phyloP scores from a whole-genome alignment of 2,113 vertebrate species.

The Entelurus aequoreus region DNA sequence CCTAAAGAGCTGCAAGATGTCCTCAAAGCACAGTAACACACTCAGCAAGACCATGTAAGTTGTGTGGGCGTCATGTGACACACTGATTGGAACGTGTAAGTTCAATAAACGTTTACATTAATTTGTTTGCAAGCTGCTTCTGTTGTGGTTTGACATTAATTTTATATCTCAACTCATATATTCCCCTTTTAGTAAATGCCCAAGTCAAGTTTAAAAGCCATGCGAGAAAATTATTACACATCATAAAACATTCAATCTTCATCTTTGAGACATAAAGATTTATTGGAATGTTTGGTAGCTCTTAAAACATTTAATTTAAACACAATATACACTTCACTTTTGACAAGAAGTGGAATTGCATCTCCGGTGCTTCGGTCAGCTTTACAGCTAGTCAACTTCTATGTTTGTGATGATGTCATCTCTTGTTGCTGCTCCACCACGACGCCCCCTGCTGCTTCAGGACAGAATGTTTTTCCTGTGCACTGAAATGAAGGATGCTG shows the following conservation, averaged over 20 bases:
- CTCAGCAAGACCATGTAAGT: background rate
- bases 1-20: conserved; percentile 82
- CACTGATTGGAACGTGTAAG: background rate
- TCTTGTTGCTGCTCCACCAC: conserved; percentile 77
- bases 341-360: too few relatives aligned
- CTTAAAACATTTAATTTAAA: too few relatives aligned
- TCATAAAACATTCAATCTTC: background rate
- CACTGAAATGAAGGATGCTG: conserved; percentile 91
- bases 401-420: conserved; percentile 42
- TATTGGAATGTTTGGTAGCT: background rate
- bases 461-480: conserved; percentile 79
- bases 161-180: too few relatives aligned
- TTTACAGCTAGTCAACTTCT: too few relatives aligned
- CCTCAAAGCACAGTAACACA: conserved; percentile 59
- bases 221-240: background rate
- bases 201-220: too few relatives aligned
- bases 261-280: background rate
- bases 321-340: too few relatives aligned
- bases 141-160: too few relatives aligned
- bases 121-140: too few relatives aligned
- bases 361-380: too few relatives aligned
- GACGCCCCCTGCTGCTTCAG: conserved; percentile 66
- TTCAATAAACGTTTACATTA: too few relatives aligned
- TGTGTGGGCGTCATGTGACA: background rate
- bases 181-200: too few relatives aligned